Base-by-base conservation (phyloP, 2,797 vertebrate species). In the Leptatherina wallacei region DNA sequence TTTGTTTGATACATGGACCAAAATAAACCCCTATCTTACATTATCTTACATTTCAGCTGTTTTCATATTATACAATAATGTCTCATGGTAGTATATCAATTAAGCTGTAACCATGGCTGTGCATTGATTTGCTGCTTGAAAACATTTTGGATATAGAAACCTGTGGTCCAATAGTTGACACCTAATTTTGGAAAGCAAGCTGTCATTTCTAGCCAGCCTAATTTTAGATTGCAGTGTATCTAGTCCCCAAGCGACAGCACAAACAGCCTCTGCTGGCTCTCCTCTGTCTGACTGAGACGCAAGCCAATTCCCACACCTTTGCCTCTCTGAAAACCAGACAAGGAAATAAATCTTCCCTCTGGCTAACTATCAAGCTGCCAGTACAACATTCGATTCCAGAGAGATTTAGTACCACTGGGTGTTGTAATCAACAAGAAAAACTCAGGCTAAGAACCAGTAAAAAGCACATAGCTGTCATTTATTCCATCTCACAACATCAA, bases 281-380 rank as follows among this genome's bases (percentile, higher is more conserved):
- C 54, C 40, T 42, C 63, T 70, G 67, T 74, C 71, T 79, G 71
- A 77, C 71, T 52, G 59, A 77, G 67, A 79, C 13, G 13, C 67
- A 0, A 69, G 78, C 85, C 85, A 85, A 80, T 84, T 83, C 84
- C 70, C 67, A 83, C 82, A 88, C 80, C 75, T 78, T 80, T 13
- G 12, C 58, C 77, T 84, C 73, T 73, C 71, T 75, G 57, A 83
- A 81, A 87, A 81, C 61, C 68, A 87, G 86, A 84, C 80, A 54
- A 67, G 80, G 73, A 81, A 68, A 89, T 85, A 85, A 71, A 89
- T 90, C 87, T 80, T 85, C 82, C 61, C 67, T 64, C 83, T 77
- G 86, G 87, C 89, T 79, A 55, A 5, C 72, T 57, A 72, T 88
- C 85, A 89, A 89, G 71, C 82, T 88, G 88, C 81, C 78, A 78